Evolutionary conservation across 2,797 vertebrate species (phyloP), one percentile per base, ranked within the genome.

Genomic region (Echeneis naucrates): DNA sequence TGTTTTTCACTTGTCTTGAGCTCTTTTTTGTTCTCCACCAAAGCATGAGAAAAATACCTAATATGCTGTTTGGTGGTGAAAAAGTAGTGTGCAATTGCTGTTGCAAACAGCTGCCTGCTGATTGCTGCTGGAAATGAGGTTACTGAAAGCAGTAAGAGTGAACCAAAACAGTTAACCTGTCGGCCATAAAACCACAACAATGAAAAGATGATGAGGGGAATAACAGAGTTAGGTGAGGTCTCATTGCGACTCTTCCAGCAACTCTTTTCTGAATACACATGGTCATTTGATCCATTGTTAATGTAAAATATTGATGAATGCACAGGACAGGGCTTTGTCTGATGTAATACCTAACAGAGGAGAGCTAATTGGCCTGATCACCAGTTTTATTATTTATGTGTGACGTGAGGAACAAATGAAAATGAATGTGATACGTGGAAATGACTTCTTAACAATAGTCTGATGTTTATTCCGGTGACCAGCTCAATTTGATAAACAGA

Each of bases 401-500:
- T 17, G 40, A 42, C 40, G 19, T 42, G 19, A 17, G 16, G 40
- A 42, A 42, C 13, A 7, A 2, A 42, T 42, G 16, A 42, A 42
- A 17, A 42, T 42, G 40, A 42, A 42, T 42, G 40, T 17, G 40
- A 19, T 17, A 17, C 7, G 6, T 42, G 16, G 12, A 30, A 26
- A 50, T 50, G 33, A 51, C 33, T 19, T 42, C 35, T 42, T 4
- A 45, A 51, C 32, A 42, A 35, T 17, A 17, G 50, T n/a, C n/a
- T 51, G 11, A 52, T 68, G 53, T 17, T 44, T 24, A 48, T 47
- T 55, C 54, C 42, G 72, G 33, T n/a, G 23, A 16, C 17, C 38
- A 21, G 52, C 53, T 71, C 9, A 51, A 12, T 65, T 42, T 72
- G 37, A 77, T 48, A 52, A 5, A 35, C 4, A 7, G 21, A n/a